Evolutionary conservation across 2,888 invertebrate species (phyloP).

Genomic region (Prionchulus punctatus): DNA sequence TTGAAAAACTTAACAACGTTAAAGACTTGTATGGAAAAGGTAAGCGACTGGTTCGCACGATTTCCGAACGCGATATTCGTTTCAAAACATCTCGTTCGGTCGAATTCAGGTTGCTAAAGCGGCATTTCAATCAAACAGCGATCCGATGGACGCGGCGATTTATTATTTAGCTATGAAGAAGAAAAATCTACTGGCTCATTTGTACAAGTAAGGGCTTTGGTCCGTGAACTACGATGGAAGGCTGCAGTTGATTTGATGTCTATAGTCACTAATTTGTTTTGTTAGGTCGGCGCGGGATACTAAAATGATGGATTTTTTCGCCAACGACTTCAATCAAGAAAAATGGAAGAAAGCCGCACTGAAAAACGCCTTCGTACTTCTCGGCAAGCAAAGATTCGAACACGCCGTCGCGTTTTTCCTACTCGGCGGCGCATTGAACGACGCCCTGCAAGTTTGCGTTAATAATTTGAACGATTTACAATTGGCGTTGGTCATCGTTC

Average conservation of each 20-base stretch:
- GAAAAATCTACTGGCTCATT: constrained; percentile 56
- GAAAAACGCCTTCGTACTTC: constrained; percentile 89
- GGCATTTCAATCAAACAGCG: constrained; percentile 72
- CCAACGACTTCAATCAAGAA: constrained; percentile 78
- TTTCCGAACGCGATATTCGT: too few species aligned
- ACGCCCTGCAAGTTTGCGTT: constrained; percentile 81
- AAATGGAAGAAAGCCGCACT: constrained; percentile 91
- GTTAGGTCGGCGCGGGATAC: constrained; percentile 60
- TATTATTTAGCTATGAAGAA: constrained; percentile 97
- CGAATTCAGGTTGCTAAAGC: constrained; percentile 58
- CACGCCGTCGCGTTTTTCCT: constrained; percentile 98
- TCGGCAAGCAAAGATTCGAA: constrained; percentile 85
- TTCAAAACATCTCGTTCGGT: neutral
- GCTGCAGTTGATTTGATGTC: neutral
- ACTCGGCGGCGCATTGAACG: constrained; percentile 75
- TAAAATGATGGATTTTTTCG: constrained; percentile 83
- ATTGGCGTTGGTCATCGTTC: constrained; percentile 75
- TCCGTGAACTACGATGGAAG: too few species aligned
- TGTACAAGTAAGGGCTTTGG: neutral
- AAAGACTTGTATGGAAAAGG: constrained; percentile 66
- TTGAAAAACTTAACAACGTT: constrained; percentile 63
- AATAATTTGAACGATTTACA: constrained; percentile 86
- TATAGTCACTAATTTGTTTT: neutral
- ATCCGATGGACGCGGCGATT: constrained; percentile 90
- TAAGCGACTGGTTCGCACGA: constrained; percentile 22